Evolutionary conservation across 2,797 vertebrate species (phyloP), one percentile per base, ranked within the genome.

Genomic region (Catamblyrhynchus diadema): DNA sequence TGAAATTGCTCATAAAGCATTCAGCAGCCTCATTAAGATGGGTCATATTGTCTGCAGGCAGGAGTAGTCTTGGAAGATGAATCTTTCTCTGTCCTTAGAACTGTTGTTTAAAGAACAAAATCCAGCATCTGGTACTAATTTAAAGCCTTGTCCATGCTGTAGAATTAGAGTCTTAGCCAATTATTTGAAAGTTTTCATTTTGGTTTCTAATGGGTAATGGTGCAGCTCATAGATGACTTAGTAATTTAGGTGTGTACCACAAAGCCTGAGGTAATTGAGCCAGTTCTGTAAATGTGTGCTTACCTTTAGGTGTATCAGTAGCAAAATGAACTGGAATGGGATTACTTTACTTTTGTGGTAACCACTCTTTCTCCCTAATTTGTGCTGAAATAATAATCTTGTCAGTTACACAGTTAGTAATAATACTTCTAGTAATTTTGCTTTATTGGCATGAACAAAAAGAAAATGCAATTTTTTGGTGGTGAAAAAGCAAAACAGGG

Each of bases 1-100:
- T 93, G 67, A 73, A 95, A 90, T 93, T 91, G 66, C 78, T 96
- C 92, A 79, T 97, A 93, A 95, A 95, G 92, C 90, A 70, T 96
- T 95, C 90, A 94, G 66, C 83, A 88, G 51, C 67, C 88, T 95
- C 62, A 84, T 95, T 95, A 94, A 90, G 82, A 93, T 1, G 16
- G 94, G 70, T 90, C 61, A 51, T 92, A 86, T 90, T 88, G 88
- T 96, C 80, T 95, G 66, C 91, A 79, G 50, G 73, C 90, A 90
- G 82, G 89, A 96, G 87, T 72, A 88, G 70, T 39, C 80, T 88
- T 86, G 70, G 73, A 94, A 96, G 88, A 93, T 44, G 75, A 42
- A 96, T 95, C 67, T 93, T 85, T 53, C 56, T 51, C 45, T 86
- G 47, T 81, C 82, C 66, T 81, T 81, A 91, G 81, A 95, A 65